Evolutionary conservation across 2,888 invertebrate genomes (phyloP), one percentile per base, ranked within the genome.

Genomic region (Mesochorus sp.): DNA sequence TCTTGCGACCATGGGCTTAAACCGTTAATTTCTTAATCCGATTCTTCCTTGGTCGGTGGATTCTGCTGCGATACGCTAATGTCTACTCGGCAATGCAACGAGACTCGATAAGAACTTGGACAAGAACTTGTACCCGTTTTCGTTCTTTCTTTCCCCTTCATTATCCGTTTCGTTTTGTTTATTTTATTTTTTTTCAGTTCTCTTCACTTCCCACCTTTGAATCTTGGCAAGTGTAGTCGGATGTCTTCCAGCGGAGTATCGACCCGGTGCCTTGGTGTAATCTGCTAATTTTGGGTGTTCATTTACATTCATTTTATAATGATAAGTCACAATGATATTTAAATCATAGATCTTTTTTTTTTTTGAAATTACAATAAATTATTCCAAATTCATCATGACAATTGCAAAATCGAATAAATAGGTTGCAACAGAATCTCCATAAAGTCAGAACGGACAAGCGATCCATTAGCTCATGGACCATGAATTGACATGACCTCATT

Each of bases 21-120:
- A 67, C 76, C 72, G 71, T 66, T 76, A 72, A 72, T 76, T 76
- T 72, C 71, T 61, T 72, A 76, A 76, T 72, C 72, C 72, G 66
- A 72, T 72, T 67, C 12, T 53, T 47, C 61, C 14, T 53, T 72
- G 28, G 66, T 53, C 55, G 28, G 2, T 28, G 37, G 44, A 28
- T 64, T 37, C 37, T 72, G n/a, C 67, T 61, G 66, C 12, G 10
- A 44, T 59, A 66, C 47, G 72, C 64, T 72, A 72, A 72, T 72
- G 53, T 31, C 31, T 34, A 44, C 26, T 57, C 44, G 12, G 14
- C 31, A 61, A 53, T 67, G 61, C 61, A 62, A 47, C 34, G 53
- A 5, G 34, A 37, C 21, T 72, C 53, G 53, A 47, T 53, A 53
- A 62, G 59, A 44, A 37, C 49, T 21, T 37, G 21, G 44, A 49